These are phyloP conservation scores for Passer montanus DNA, from an alignment of 2,113 vertebrate genomes.

Conservation along the genomic window DNA sequence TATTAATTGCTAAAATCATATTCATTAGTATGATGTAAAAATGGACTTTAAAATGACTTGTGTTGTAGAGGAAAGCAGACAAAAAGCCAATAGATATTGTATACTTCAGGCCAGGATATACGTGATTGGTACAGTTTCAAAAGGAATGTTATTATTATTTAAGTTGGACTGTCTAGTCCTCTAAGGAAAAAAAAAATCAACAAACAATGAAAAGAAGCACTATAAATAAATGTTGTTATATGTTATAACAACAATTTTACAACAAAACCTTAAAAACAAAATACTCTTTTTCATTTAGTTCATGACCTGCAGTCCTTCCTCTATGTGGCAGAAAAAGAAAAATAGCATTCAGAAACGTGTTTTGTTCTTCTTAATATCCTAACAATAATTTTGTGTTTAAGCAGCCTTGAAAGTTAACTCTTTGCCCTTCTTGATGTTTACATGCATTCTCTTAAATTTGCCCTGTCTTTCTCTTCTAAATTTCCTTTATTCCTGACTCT, in stretches of 20 bases:
- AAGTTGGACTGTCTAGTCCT: background rate
- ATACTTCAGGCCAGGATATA: background rate
- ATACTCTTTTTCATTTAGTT: background rate
- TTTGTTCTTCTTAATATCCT: background rate
- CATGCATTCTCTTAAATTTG: background rate
- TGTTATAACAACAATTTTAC: background rate
- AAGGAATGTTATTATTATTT: background rate
- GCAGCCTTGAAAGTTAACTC: background rate
- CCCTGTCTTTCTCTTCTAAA: background rate
- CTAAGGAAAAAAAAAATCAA: background rate
- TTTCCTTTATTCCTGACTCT: background rate
- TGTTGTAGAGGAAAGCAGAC: background rate
- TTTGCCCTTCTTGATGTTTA: background rate
- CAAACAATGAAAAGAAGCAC: background rate
- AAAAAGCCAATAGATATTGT: background rate
- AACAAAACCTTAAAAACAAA: background rate
- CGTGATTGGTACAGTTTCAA: background rate
- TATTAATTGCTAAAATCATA: background rate
- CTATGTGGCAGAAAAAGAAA: background rate
- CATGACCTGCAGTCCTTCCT: background rate
- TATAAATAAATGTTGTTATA: background rate
- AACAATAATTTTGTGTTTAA: background rate
- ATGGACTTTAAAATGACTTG: background rate
- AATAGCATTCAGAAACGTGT: background rate
- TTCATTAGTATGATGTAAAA: background rate